Base-by-base conservation (phyloP, 1,140 invertebrate species). In the Brachionus plicatilis region DNA sequence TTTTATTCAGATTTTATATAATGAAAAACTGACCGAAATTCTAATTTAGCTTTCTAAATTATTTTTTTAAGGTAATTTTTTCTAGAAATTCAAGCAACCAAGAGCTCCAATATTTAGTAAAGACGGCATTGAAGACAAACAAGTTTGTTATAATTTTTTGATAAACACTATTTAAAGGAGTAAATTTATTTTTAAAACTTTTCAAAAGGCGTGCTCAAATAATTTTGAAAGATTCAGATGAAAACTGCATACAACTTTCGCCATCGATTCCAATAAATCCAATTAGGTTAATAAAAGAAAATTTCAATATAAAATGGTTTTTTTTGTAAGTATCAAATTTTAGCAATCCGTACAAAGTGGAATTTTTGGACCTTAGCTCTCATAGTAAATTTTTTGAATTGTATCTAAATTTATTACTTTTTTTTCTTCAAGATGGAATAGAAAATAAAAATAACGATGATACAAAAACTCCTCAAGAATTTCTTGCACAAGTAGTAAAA, bases 261-360 rank as follows among this genome's bases (percentile, higher is more conserved):
- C 2, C 72, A 14, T 76, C 72, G 2, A 76, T 76, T 47, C 43
- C 43, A 27, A 12, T 24, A 27, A 76, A 76, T 50, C 20, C 8
- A 1, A 24, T 60, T 20, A 60, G 9, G 53, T 72, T 43, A 17
- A 43, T n/a, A 41, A 37, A 37, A 41, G n/a, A 72, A 43, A 45
- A 43, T n/a, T 1, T 12, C 20, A 0, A 37, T 4, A 37, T 37
- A 37, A 6, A 37, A 37, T 37, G 2, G 3, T 17, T 5, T 41
- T 72, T 43, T 72, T 20, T 45, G 8, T 20, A 43, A 41, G 0
- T 14, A 41, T 41, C 17, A 14, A n/a, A 17, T 43, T 27, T 27
- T 29, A 76, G 72, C n/a, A 76, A 76, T 50, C 43, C 72, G 29
- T 76, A 76, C 50, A 76, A 76, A 50, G 9, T 76, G 2, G 72